phyloP scores from a whole-genome alignment of 2,797 vertebrate species.

The Pelobates cultripes region DNA sequence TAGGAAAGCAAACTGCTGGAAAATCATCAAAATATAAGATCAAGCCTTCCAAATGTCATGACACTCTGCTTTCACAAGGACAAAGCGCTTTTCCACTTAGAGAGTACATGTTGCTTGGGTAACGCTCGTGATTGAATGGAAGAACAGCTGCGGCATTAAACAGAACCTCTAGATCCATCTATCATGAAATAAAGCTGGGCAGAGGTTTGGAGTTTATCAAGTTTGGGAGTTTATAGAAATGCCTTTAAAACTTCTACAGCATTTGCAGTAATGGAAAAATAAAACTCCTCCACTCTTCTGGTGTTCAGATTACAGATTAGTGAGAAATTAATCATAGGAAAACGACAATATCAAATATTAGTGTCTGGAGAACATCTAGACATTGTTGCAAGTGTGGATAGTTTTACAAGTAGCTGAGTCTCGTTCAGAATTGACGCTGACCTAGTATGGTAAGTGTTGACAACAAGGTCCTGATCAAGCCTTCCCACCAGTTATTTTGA shows the following conservation, averaged over 20 bases:
- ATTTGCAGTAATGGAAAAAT: no score
- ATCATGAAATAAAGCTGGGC: background rate
- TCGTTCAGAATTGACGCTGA: no score
- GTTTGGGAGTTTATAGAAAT: background rate
- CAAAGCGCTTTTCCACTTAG: no score
- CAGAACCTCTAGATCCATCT: background rate
- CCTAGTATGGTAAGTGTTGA: constrained; percentile 26
- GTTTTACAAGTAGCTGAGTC: background rate
- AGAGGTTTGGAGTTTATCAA: background rate
- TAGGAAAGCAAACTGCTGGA: no score
- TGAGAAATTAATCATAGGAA: background rate
- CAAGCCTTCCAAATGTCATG: no score
- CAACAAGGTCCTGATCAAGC: constrained; percentile 24
- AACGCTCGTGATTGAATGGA: background rate
- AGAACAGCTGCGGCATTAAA: background rate
- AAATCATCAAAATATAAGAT: no score
- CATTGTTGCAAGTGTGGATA: background rate
- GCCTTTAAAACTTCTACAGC: background rate
- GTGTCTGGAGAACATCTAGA: background rate
- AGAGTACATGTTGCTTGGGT: background rate
- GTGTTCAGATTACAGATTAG: background rate
- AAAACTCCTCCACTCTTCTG: no score
- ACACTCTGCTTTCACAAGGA: no score
- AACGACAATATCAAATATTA: background rate
- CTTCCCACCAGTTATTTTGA: constrained; percentile 22